Conservation (phyloP, 2,113 vertebrate genomes). For the Phylloscopus whistleri region DNA sequence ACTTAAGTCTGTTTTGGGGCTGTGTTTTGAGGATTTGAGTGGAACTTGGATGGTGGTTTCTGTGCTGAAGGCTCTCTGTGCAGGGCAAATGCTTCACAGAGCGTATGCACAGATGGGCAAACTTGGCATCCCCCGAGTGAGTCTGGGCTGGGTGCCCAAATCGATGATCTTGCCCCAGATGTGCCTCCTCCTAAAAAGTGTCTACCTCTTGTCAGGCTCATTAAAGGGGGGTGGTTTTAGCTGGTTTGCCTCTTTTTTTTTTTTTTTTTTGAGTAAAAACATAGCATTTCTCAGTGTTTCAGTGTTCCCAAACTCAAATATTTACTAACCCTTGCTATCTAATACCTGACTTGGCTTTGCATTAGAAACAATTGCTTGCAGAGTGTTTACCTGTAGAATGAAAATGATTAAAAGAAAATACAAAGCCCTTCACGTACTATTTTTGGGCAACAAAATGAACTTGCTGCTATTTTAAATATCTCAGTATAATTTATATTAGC, state of each 20-base stretch:
- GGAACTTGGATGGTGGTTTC: not conserved
- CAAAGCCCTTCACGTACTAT: not conserved
- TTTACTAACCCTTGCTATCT: not conserved
- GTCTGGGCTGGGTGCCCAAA: slow-evolving; percentile 5
- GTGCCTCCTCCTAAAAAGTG: slow-evolving; percentile 6
- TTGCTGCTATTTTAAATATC: slow-evolving; percentile 54
- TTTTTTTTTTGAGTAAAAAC: not conserved
- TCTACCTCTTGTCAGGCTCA: slow-evolving; percentile 37
- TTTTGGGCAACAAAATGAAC: slow-evolving; percentile 11
- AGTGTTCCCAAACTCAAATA: not conserved
- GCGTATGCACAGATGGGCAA: not conserved
- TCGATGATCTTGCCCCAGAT: slow-evolving; percentile 37
- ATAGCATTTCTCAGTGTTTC: not conserved
- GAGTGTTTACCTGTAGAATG: slow-evolving; percentile 48
- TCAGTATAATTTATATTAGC: slow-evolving; percentile 52
- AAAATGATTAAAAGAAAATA: slow-evolving; percentile 51
- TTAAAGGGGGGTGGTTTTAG: slow-evolving; percentile 17
- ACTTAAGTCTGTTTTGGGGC: not conserved
- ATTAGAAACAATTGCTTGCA: slow-evolving; percentile 8
- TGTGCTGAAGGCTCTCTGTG: not conserved
- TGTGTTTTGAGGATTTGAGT: not conserved
- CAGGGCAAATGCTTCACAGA: not conserved
- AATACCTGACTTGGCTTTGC: slow-evolving; percentile 45
- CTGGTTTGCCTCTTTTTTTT: not conserved
- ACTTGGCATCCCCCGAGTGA: not conserved